Evolutionary conservation across 2,888 invertebrate species (phyloP), one percentile per base, ranked within the genome.

Genomic region (Ecliptopera silaceata): DNA sequence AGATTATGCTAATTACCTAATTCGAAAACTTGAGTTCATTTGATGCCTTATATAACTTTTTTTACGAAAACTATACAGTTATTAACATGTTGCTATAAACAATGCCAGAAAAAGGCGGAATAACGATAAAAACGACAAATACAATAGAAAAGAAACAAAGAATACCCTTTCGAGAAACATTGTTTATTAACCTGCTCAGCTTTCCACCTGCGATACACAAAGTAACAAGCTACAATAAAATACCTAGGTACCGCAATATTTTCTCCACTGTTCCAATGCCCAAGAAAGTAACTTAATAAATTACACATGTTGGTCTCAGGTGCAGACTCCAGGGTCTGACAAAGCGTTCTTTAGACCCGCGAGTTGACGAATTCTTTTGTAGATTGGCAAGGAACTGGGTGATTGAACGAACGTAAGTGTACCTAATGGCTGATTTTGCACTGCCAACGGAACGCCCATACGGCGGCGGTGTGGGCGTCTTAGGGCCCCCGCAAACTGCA

Each of bases 251-350:
- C 42, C 50, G 42, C 41, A 50, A 50, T 58, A 53, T 53, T 59
- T 47, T 44, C 46, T 48, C 26, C 43, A 43, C n/a, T 36, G 52
- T 57, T 57, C 39, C 43, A 57, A 52, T 57, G 44, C 43, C 53
- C 52, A 50, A 56, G 49, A 42, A 51, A 39, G 63, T 61, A 61
- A 65, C 63, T 80, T 82, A 80, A 84, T 80, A 79, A 78, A 80
- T 79, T 74, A 77, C 74, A 65, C 75, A 74, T 74, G 70, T 77
- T 61, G 60, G 69, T 72, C 79, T 74, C 86, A 85, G 87, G 84
- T 86, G 85, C 70, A 71, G 65, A 75, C 76, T 75, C 68, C 74
- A 68, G 67, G 66, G 74, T 74, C 74, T 77, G 76, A 82, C 83
- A 79, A 81, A 70, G 74, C 66, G 66, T 62, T 65, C 61, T 56